Evolutionary conservation across 2,888 invertebrate genomes (phyloP).

Genomic region (Idaea aversata): DNA sequence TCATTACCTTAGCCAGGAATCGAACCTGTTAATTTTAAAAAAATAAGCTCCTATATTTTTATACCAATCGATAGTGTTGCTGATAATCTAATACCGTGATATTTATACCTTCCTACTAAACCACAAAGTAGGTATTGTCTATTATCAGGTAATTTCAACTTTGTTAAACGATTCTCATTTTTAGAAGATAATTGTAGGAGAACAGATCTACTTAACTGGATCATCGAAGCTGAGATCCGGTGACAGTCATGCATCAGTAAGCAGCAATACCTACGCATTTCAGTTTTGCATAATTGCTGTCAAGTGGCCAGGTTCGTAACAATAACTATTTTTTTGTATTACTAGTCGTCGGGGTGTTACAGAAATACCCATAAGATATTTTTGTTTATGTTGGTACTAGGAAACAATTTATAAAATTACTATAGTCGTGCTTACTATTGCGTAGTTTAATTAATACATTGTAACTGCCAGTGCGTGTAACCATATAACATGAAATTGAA

Average conservation of each 20-base stretch:
- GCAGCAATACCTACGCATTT: background rate
- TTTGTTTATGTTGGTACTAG: background rate
- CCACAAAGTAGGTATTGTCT: no score
- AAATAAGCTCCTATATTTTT: no score
- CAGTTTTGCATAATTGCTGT: background rate
- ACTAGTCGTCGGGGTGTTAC: no score
- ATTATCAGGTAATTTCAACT: no score
- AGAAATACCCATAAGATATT: no score
- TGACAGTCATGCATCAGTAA: background rate
- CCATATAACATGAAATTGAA: slow-evolving; percentile 24
- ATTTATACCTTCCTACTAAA: no score
- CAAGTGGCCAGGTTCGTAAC: background rate
- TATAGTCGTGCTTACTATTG: slow-evolving; percentile 1
- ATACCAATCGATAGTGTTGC: no score
- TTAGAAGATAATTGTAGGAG: no score
- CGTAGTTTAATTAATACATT: slow-evolving; percentile 14
- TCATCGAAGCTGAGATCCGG: background rate
- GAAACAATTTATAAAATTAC: slow-evolving; percentile 3
- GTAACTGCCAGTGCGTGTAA: slow-evolving; percentile 11
- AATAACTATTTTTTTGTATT: background rate
- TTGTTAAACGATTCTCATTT: no score
- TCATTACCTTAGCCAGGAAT: no score
- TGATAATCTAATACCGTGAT: no score
- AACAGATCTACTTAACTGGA: background rate
- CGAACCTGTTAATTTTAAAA: no score